Evolutionary conservation across 2,113 vertebrate species (phyloP), one percentile per base, ranked within the genome.

Genomic region (Brachyhypopomus gauderio): DNA sequence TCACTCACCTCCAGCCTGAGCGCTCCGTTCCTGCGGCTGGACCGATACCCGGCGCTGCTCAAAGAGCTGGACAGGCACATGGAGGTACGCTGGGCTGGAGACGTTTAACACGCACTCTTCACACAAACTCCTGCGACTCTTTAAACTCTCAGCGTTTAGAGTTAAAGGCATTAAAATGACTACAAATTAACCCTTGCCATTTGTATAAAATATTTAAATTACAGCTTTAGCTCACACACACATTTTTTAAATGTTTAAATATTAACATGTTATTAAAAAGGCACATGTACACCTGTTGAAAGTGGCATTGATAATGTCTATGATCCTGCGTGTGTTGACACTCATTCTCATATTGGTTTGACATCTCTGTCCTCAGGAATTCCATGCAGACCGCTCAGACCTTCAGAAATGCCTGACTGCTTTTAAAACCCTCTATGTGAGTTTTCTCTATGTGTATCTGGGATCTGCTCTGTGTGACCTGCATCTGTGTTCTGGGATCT

Each of bases 41-140:
- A 98, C 90, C 95, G 95, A 88, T 99, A 98, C 90, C 96, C 97
- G 7, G 95, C 96, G 0, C 93, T 99, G 86, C 95, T 99, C 82
- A 98, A 97, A 90, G 98, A 99, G 74, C 94, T 99, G 87, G 97
- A 99, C 88, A 91, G 98, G 84, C 97, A 99, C 88, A 98, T 98
- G 96, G 97, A 99, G 94, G 98, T 98, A 92, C 45, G 38, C 6
- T 4, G 0, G 30, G 30, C 30, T 30, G 30, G 30, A 30, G 30
- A 30, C 1, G 30, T 1, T 30, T 3, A 30, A 30, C 30, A 30
- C 30, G n/a, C n/a, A n/a, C n/a, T n/a, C n/a, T 30, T 30, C 30
- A 30, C 30, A 30, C n/a, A n/a, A n/a, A n/a, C n/a, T n/a, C 38
- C 7, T 7, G 7, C 38, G 7, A 38, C 41, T 9, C 41, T 9